Conservation (phyloP, 2,797 vertebrate species). For the Leptodon cayanensis region DNA sequence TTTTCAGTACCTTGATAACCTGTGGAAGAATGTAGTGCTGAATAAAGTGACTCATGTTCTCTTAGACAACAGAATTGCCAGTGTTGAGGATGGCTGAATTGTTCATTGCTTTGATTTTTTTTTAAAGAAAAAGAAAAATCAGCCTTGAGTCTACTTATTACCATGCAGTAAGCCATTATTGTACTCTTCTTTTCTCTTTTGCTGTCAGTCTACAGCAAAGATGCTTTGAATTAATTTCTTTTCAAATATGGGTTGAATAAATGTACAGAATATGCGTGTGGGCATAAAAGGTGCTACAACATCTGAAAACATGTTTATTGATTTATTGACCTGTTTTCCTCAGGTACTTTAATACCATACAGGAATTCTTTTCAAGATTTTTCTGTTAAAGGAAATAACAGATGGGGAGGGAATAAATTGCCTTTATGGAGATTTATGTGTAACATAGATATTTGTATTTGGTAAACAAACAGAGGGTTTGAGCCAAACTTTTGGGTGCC, state of each 20-base stretch:
- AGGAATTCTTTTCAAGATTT: not conserved
- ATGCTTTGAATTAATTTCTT: not conserved
- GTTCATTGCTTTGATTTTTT: not conserved
- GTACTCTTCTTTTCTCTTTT: not conserved
- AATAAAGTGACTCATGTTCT: not conserved
- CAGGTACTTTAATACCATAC: not conserved
- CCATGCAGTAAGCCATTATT: not conserved
- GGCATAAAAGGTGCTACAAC: not conserved
- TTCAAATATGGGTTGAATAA: not conserved
- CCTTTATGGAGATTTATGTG: not conserved
- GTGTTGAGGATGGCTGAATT: not conserved
- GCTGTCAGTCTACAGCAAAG: not conserved
- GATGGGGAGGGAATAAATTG: not conserved
- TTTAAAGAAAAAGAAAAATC: not conserved
- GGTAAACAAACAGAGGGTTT: not conserved
- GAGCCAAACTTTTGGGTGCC: not conserved
- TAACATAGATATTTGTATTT: not conserved
- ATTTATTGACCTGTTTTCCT: not conserved
- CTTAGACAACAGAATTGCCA: not conserved
- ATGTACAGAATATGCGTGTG: not conserved
- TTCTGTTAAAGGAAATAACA: not conserved
- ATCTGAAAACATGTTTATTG: not conserved
- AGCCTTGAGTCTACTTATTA: not conserved
- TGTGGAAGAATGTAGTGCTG: not conserved
- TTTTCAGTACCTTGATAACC: not conserved